These are phyloP conservation scores for Xenopus laevis DNA, from an alignment of 2,113 vertebrate genomes.

Conservation along the genomic window DNA sequence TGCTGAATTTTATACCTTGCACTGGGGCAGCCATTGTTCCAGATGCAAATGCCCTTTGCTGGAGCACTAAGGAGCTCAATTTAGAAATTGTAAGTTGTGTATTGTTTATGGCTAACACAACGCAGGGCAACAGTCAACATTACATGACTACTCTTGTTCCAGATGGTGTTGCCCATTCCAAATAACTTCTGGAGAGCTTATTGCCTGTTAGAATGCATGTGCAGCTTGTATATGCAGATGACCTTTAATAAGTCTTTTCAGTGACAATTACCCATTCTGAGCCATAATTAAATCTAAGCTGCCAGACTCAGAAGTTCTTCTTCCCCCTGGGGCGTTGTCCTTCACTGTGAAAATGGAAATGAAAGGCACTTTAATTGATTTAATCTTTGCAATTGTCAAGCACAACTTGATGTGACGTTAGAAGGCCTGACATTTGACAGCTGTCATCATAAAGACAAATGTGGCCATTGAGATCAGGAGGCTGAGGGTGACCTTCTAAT, in stretches of 20 bases:
- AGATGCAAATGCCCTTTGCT: no score
- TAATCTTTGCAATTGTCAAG: slow-evolving; percentile 34
- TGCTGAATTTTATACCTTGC: no score
- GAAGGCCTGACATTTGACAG: slow-evolving; percentile 35
- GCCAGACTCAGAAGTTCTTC: slow-evolving; percentile 11
- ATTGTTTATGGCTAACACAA: no score
- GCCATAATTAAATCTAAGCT: slow-evolving; percentile 25
- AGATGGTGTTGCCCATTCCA: no score
- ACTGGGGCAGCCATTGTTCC: no score
- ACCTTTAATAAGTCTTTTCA: slow-evolving; percentile 31
- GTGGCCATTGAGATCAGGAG: slow-evolving; percentile 12
- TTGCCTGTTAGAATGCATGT: background rate
- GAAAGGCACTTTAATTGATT: slow-evolving; percentile 45
- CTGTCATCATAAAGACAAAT: slow-evolving; percentile 30
- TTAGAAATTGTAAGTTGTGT: no score
- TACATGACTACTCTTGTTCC: no score
- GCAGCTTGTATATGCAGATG: slow-evolving; percentile 16
- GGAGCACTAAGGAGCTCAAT: no score
- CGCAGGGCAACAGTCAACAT: no score
- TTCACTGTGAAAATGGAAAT: slow-evolving; percentile 40
- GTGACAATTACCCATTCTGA: slow-evolving; percentile 30
- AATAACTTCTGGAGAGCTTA: no score
- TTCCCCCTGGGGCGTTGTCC: slow-evolving; percentile 31
- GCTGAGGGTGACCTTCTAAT: slow-evolving; percentile 17
- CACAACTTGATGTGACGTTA: slow-evolving; percentile 29